These are phyloP conservation scores for Torymus texanus DNA, from an alignment of 2,888 invertebrate species.

Conservation along the genomic window DNA sequence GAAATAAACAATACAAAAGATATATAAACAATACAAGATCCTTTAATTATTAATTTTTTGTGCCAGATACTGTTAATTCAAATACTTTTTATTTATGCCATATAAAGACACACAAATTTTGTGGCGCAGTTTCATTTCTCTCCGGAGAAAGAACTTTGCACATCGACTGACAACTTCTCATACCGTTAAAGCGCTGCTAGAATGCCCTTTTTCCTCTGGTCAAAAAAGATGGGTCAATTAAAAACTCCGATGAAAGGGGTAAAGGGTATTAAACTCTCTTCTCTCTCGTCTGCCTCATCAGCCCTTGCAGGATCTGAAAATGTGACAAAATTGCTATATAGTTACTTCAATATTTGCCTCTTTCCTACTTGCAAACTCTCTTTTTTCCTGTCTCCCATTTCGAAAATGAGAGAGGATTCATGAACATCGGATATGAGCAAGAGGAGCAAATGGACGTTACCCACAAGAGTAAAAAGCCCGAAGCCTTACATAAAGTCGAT, in stretches of 20 bases:
- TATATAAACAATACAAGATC: too few species aligned
- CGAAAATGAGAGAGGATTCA: slow-evolving; percentile 60
- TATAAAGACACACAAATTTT: too few species aligned
- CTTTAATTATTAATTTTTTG: too few species aligned
- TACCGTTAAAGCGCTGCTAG: too few species aligned
- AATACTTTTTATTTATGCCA: too few species aligned
- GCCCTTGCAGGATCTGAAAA: neutral
- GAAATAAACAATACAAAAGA: too few species aligned
- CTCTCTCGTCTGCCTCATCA: slow-evolving; percentile 1
- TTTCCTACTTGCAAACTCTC: neutral
- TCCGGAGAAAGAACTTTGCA: too few species aligned
- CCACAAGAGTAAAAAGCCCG: slow-evolving; percentile 56
- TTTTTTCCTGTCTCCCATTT: neutral
- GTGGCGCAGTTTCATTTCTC: too few species aligned
- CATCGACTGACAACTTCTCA: too few species aligned
- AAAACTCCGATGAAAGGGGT: slow-evolving; percentile 42
- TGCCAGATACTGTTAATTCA: too few species aligned
- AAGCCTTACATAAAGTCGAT: slow-evolving; percentile 51
- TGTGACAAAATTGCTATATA: slow-evolving; percentile 22
- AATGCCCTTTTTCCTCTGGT: too few species aligned
- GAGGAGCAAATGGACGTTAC: slow-evolving; percentile 60
- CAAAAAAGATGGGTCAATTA: slow-evolving; percentile 33
- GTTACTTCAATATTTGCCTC: slow-evolving; percentile 17
- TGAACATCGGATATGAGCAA: slow-evolving; percentile 63
- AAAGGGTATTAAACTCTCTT: slow-evolving; percentile 28